A percentile compares a stretch with the other conserved stretches of the same genome.
Evolutionary conservation across 2,888 invertebrate genomes (phyloP).

Genomic region (Stegana nigrithorax): DNA sequence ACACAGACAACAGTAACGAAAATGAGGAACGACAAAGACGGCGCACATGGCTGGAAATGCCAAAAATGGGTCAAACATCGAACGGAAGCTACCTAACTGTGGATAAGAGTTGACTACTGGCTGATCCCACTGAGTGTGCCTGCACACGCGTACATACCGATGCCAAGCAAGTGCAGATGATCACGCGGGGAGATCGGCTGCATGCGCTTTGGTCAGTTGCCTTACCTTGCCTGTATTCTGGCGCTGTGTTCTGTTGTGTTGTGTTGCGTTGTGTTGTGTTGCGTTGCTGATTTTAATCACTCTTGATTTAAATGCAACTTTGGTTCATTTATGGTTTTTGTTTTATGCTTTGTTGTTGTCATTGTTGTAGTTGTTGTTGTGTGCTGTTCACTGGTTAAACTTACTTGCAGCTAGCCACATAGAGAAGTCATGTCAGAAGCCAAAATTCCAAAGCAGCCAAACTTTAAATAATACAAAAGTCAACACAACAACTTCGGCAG

Average conservation of each 20-base stretch:
- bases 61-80: constrained; percentile 18
- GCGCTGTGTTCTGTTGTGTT: no score
- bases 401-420: no score
- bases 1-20: background rate
- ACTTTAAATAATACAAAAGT: background rate
- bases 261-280: background rate
- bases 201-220: no score
- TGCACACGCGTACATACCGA: no score
- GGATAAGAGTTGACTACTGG: no score
- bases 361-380: no score
- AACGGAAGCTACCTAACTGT: background rate
- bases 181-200: no score
- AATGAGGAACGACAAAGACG: background rate
- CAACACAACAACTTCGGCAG: background rate
- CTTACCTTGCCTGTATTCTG: no score
- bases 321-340: constrained; percentile 51
- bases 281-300: constrained; percentile 50
- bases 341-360: background rate
- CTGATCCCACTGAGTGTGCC: no score
- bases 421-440: no score
- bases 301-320: constrained; percentile 58
- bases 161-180: no score
- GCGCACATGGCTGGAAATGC: constrained; percentile 1
- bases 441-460: background rate
- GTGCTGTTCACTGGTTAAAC: no score